Evolutionary conservation across 1,140 invertebrate species (phyloP).

Genomic region (Antheraea pernyi): DNA sequence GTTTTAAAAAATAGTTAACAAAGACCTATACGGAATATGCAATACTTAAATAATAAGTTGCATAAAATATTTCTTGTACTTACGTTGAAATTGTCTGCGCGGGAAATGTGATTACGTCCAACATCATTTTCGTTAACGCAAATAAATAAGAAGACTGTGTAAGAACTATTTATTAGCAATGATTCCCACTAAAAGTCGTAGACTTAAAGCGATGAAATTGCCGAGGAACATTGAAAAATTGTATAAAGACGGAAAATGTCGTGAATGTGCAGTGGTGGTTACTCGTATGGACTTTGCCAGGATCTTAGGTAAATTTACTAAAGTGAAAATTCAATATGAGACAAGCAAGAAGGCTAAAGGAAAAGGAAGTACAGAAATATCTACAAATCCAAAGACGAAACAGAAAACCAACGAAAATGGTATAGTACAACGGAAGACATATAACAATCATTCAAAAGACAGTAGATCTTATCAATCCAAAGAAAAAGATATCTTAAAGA

Average conservation of each 20-base stretch:
- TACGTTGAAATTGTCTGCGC: conserved; percentile 55
- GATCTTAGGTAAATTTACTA: conserved; percentile 72
- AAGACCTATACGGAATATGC: conserved; percentile 12
- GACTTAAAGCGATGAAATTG: conserved; percentile 48
- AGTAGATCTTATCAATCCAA: neutral
- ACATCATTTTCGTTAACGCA: conserved; percentile 34
- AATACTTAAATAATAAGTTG: conserved; percentile 20
- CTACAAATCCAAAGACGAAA: conserved; percentile 45
- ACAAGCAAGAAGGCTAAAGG: conserved; percentile 50
- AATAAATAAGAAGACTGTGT: conserved; percentile 12
- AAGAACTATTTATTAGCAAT: conserved; percentile 34
- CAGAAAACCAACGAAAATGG: conserved; percentile 74
- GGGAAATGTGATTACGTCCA: conserved; percentile 73
- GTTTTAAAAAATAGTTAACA: conserved; percentile 13
- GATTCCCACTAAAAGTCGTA: conserved; percentile 50
- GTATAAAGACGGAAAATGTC: conserved; percentile 71
- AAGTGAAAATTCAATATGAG: conserved; percentile 73
- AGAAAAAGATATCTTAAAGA: conserved; percentile 1
- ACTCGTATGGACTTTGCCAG: conserved; percentile 75
- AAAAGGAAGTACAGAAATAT: conserved; percentile 20
- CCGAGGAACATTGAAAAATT: conserved; percentile 58
- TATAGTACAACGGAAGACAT: conserved; percentile 63
- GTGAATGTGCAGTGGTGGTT: conserved; percentile 66
- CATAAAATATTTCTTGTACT: conserved; percentile 24
- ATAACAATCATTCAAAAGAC: conserved; percentile 49